Evolutionary conservation across 2,888 invertebrate genomes (phyloP), one percentile per base, ranked within the genome.

Genomic region (Galeopsomyia nigrocyanea): DNA sequence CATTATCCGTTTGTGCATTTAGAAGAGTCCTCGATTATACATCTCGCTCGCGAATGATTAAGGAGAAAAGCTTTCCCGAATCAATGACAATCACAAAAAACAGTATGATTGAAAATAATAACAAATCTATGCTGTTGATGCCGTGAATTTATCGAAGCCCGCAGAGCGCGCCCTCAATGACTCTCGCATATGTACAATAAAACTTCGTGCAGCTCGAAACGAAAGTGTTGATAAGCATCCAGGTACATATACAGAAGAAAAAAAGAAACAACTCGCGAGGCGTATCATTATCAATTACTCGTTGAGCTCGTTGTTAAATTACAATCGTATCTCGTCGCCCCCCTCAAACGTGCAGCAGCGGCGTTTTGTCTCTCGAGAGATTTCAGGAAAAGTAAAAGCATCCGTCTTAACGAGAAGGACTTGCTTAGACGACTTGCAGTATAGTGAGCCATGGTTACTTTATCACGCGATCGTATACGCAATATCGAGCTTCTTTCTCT

Each of bases 181-280:
- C 10, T 13, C 39, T 39, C 7, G 7, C 31, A 31, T 5, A 31
- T 7, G 31, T 31, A 31, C 3, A 31, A n/a, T n/a, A n/a, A 26
- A 26, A 26, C 26, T 5, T 26, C 39, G 39, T 39, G 13, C 5
- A 21, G 21, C 58, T 64, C 31, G 64, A 64, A 65, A 70, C n/a
- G 64, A 65, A 64, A 70, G 64, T 21, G 46, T 22, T 46, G 66
- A 47, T 21, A 17, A 53, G 61, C 65, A 66, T 71, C 14, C 16
- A 31, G 26, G 13, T 17, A n/a, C 5, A 2, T 5, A 5, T 26
- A 26, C 5, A 26, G 5, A 26, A 26, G 26, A 26, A 5, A 39
- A 57, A 53, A 49, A 57, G 22, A 19, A n/a, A 46, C 21, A 39
- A 10, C 39, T 10, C 1, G 13, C n/a, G 17, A 61, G 22, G 22